Conservation (phyloP, 2,888 invertebrate genomes). For the Cephalotes varians region DNA sequence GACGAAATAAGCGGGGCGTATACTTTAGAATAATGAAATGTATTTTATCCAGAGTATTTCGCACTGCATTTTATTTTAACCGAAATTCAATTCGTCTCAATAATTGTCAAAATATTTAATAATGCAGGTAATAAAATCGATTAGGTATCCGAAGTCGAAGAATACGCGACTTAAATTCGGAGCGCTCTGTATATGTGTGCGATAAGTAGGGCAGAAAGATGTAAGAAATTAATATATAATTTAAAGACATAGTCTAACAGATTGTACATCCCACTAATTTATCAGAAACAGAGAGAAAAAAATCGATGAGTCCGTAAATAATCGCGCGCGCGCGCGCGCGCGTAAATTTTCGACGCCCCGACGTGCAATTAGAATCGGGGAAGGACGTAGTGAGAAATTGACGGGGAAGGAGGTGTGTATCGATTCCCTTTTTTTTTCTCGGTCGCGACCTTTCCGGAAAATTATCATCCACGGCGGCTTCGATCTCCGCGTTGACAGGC, state of each 20-base stretch:
- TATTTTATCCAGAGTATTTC: background rate
- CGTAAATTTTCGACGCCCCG: background rate
- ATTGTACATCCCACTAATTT: constrained; percentile 22
- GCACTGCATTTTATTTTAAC: background rate
- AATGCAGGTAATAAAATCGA: constrained; percentile 20
- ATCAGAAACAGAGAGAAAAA: background rate
- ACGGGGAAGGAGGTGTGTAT: background rate
- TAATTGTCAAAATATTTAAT: constrained; percentile 30
- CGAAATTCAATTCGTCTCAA: background rate
- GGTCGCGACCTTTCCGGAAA: constrained; percentile 60
- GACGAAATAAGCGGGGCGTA: background rate
- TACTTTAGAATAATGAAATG: background rate
- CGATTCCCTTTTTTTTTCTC: constrained; percentile 4
- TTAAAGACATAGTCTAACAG: constrained; percentile 31
- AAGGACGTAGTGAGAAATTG: background rate
- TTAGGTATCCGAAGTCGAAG: constrained; percentile 19
- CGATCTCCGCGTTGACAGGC: constrained; percentile 64
- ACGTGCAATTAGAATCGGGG: background rate
- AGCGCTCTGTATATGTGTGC: constrained; percentile 14
- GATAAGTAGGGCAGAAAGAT: constrained; percentile 36
- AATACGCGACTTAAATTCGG: constrained; percentile 26
- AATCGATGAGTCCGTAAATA: no score
- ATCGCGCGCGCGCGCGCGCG: background rate
- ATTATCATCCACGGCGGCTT: constrained; percentile 63
- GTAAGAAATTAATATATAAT: constrained; percentile 44